Conservation (phyloP, 2,888 invertebrate species). For the Macrophya annulata region DNA sequence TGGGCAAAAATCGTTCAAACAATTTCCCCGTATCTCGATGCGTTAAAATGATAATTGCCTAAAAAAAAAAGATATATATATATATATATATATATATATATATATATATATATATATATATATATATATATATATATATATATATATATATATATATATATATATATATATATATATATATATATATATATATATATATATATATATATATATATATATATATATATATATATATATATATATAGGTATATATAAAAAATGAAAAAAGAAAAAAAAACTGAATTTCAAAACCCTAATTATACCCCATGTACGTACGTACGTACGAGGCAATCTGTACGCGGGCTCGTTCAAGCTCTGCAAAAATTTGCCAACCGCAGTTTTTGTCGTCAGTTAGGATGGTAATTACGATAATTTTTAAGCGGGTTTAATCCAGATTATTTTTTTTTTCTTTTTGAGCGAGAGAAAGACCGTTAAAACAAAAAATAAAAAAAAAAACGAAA, state of each 20-base stretch:
- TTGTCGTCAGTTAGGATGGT: conserved; percentile 22
- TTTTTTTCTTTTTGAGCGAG: not conserved
- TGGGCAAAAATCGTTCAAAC: conserved; percentile 26
- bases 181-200: too few species aligned
- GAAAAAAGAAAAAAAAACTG: conserved; percentile 17
- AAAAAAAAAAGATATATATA: not conserved
- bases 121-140: too few species aligned
- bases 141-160: too few species aligned
- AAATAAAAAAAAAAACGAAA: not conserved
- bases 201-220: too few species aligned
- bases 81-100: too few species aligned
- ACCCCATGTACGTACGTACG: not conserved
- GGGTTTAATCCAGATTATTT: conserved; percentile 15
- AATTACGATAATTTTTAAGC: not conserved
- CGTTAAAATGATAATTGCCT: conserved; percentile 1
- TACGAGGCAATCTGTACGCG: not conserved
- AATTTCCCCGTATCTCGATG: conserved; percentile 29
- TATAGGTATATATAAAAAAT: too few species aligned
- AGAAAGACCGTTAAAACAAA: not conserved
- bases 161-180: too few species aligned
- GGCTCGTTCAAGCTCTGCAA: not conserved
- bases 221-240: too few species aligned
- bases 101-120: too few species aligned
- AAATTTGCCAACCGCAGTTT: conserved; percentile 27
- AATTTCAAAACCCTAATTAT: conserved; percentile 45